These are phyloP conservation scores for Alloplasta piceator DNA, from an alignment of 2,888 invertebrate species.

Conservation along the genomic window DNA sequence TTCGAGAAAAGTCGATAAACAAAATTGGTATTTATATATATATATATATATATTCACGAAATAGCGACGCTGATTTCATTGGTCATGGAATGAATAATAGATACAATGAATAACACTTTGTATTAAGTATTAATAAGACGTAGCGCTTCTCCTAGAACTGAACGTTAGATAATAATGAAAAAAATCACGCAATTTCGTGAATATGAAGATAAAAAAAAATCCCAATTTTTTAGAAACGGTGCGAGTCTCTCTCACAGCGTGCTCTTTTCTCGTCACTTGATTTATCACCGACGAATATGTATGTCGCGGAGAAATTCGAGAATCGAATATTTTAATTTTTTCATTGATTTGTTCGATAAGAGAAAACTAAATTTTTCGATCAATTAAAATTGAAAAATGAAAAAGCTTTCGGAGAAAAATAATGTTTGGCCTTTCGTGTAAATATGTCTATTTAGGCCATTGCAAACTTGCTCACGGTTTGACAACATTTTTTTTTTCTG, in stretches of 20 bases:
- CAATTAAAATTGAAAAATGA: constrained; percentile 33
- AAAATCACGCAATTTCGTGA: constrained; percentile 65
- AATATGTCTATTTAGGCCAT: constrained; percentile 80
- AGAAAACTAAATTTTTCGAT: constrained; percentile 14
- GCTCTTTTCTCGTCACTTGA: constrained; percentile 46
- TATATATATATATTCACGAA: background rate
- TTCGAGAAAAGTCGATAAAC: constrained; percentile 26
- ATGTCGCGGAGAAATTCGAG: background rate
- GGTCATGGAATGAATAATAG: constrained; percentile 49
- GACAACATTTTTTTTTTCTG: constrained; percentile 6
- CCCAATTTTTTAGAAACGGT: constrained; percentile 64
- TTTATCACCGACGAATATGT: background rate
- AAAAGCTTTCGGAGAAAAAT: constrained; percentile 60
- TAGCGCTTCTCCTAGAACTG: constrained; percentile 75
- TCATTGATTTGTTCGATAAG: background rate
- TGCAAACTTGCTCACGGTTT: constrained; percentile 37
- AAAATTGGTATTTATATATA: too few species aligned
- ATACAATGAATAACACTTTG: constrained; percentile 67
- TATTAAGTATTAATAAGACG: constrained; percentile 71
- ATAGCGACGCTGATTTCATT: constrained; percentile 50
- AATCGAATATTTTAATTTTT: background rate
- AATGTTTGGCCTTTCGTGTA: constrained; percentile 78
- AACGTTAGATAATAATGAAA: constrained; percentile 71
- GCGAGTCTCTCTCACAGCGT: constrained; percentile 56
- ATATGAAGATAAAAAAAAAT: constrained; percentile 59